Evolutionary conservation across 2,113 vertebrate species (phyloP).

Genomic region (Pomatostomus ruficeps): DNA sequence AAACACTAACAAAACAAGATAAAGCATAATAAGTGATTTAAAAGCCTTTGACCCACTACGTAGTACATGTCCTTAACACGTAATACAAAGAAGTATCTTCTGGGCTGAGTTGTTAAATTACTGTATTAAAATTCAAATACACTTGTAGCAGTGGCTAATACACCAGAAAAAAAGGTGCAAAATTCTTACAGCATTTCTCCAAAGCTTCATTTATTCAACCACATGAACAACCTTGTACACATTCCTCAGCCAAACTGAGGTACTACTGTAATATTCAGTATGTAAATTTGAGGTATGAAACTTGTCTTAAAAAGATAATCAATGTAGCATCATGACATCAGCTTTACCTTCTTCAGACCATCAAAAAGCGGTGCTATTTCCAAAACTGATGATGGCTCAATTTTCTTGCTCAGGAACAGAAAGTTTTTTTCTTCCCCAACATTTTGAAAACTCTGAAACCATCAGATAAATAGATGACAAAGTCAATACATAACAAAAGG

Average conservation of each 20-base stretch:
- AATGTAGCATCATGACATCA: neutral
- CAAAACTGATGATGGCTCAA: slow-evolving; percentile 71
- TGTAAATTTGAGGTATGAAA: neutral
- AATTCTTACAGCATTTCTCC: neutral
- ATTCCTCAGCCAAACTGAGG: neutral
- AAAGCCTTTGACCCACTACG: neutral
- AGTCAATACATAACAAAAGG: neutral
- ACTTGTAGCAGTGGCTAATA: neutral
- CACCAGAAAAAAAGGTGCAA: accelerated
- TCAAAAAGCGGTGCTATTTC: slow-evolving; percentile 73
- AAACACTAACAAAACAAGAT: neutral
- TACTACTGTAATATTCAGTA: neutral
- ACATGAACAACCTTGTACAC: neutral
- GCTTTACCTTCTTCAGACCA: slow-evolving; percentile 77
- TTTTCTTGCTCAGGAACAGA: slow-evolving; percentile 60
- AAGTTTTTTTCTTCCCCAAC: neutral
- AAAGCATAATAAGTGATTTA: neutral
- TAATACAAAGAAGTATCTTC: neutral
- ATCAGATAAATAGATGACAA: neutral
- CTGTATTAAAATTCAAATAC: neutral
- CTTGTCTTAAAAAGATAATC: neutral
- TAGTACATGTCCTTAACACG: neutral
- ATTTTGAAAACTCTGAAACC: slow-evolving; percentile 27
- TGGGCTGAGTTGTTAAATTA: neutral
- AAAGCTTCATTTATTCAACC: neutral